phyloP scores from a whole-genome alignment of 2,888 invertebrate species.

The Xylophagus ater region DNA sequence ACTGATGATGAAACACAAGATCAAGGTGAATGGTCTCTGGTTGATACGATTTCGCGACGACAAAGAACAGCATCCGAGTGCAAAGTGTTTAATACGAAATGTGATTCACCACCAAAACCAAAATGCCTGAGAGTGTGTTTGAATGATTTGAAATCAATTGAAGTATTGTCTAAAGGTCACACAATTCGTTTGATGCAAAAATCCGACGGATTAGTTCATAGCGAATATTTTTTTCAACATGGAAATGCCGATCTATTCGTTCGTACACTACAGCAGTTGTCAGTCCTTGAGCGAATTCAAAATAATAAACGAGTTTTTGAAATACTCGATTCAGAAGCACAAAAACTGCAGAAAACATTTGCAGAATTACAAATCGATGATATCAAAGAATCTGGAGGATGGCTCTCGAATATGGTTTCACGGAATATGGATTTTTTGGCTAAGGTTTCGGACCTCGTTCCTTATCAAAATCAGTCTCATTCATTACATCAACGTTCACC shows the following conservation, averaged over 20 bases:
- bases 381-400: constrained; percentile 35
- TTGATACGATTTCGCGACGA: constrained; percentile 50
- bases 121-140: constrained; percentile 48
- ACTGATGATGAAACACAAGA: constrained; percentile 64
- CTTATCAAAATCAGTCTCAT: constrained; percentile 24
- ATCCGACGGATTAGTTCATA: constrained; percentile 41
- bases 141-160: constrained; percentile 53
- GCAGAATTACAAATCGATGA: constrained; percentile 66
- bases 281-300: constrained; percentile 36
- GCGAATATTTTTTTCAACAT: constrained; percentile 77
- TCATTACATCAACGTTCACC: constrained; percentile 24
- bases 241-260: constrained; percentile 64
- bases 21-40: constrained; percentile 71
- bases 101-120: constrained; percentile 22
- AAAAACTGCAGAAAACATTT: constrained; percentile 71
- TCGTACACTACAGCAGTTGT: constrained; percentile 29
- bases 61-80: constrained; percentile 36
- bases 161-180: constrained; percentile 45
- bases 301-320: constrained; percentile 61
- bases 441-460: constrained; percentile 34
- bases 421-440: constrained; percentile 29
- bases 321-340: constrained; percentile 56
- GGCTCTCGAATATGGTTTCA: constrained; percentile 32
- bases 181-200: constrained; percentile 55
- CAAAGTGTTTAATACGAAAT: constrained; percentile 34